A percentile compares a stretch with the other conserved stretches of the same genome.
Conservation (phyloP, 92 coral and sea anemone genomes). For the Siderastrea radians region DNA sequence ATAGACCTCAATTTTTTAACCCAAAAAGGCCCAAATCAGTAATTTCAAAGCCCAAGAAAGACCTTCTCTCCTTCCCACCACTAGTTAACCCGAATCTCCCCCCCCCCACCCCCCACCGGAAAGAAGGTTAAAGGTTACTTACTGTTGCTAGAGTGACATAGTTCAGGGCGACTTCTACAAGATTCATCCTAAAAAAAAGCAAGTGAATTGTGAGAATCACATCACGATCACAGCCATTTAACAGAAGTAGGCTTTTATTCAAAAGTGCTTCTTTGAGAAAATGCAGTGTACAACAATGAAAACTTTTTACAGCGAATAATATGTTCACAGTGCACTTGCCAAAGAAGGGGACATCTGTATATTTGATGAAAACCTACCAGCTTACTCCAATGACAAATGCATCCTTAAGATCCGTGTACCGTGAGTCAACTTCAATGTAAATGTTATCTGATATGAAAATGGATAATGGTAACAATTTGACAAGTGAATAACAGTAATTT, state of each 20-base stretch:
- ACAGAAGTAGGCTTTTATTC: not conserved
- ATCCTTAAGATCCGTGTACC: constrained; percentile 69
- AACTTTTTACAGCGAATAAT: no score
- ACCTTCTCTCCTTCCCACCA: no score
- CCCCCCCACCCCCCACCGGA: no score
- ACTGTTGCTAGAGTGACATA: constrained; percentile 46
- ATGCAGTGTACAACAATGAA: no score
- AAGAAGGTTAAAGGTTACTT: constrained; percentile 1
- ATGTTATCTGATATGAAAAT: constrained; percentile 56
- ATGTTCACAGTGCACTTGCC: no score
- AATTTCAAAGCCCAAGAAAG: no score
- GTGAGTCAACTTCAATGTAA: constrained; percentile 54
- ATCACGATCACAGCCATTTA: not conserved
- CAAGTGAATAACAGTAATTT: not conserved
- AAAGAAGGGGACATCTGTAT: no score
- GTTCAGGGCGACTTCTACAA: constrained; percentile 58
- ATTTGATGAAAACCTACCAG: constrained; percentile 33
- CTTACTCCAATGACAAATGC: constrained; percentile 62
- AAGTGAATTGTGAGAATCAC: not conserved
- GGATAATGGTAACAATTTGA: not conserved
- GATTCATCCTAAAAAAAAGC: constrained; percentile 55
- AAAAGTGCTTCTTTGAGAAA: no score
- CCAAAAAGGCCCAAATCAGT: no score
- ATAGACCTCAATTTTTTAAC: no score
- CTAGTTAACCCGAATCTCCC: no score